Evolutionary conservation across 2,113 vertebrate species (phyloP), one percentile per base, ranked within the genome.

Genomic region (Pterocles gutturalis): DNA sequence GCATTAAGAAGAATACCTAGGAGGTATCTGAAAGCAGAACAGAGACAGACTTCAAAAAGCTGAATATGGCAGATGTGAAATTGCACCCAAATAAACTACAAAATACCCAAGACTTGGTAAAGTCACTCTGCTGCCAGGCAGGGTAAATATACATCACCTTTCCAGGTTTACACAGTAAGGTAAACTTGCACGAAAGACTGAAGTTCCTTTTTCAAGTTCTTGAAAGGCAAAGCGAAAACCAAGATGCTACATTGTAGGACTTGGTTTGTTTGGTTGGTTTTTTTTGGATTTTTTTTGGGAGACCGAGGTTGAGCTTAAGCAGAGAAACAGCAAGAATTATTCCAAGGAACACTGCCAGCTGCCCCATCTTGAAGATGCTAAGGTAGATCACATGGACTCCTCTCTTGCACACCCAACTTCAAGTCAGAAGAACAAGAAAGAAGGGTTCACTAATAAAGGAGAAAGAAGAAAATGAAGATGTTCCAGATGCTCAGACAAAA

Each of bases 171-270:
- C 20, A 25, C 4, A 16, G 10, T 7, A 81, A 61, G 25, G 21
- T 18, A 45, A 84, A 77, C 5, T 24, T 61, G 46, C 26, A 41
- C 7, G 9, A 13, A 55, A 75, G 18, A 48, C 8, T 36, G 22
- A 15, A 58, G n/a, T 13, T 92, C 43, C 41, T 57, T 78, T 51
- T 61, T 51, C 31, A 83, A 75, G 33, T 19, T 51, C 69, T 7
- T 65, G 45, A 31, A 87, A 79, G 33, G 46, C 12, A 83, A 72
- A 51, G 9, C 38, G 55, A 28, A 57, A 77, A 43, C 31, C 33
- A 46, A 82, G 48, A 36, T 28, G 48, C 19, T 62, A 31, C 3
- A 1, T 0, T 25, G 17, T 5, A 77, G 22, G 62, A 41, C 0
- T 1, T 13, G 31, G 24, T 54, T 31, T 22, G 26, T 22, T 33